phyloP scores from a whole-genome alignment of 1,140 invertebrate genomes.

The Atta cephalotes region DNA sequence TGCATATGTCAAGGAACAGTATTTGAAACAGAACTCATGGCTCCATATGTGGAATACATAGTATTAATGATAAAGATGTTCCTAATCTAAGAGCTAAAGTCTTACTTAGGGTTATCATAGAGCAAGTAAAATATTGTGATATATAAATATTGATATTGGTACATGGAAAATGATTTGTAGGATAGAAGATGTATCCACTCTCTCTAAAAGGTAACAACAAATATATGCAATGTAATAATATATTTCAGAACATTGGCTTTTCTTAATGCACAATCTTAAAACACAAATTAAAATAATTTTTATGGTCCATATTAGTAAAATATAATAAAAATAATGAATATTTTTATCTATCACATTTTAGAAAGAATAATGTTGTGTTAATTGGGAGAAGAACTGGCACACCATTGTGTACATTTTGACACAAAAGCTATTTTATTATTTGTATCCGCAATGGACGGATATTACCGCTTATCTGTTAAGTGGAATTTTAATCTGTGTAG shows the following conservation, averaged over 20 bases:
- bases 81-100: slow-evolving; percentile 81
- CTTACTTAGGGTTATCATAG: slow-evolving; percentile 87
- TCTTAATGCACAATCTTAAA: slow-evolving; percentile 19
- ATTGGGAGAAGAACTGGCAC: slow-evolving; percentile 92
- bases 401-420: slow-evolving; percentile 81
- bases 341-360: slow-evolving; percentile 52
- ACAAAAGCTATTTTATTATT: too few relatives aligned
- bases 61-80: slow-evolving; percentile 88
- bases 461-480: too few relatives aligned
- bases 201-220: slow-evolving; percentile 88
- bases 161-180: slow-evolving; percentile 91
- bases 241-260: slow-evolving; percentile 8
- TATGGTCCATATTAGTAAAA: neutral
- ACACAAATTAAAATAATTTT: slow-evolving; percentile 5
- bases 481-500: too few relatives aligned
- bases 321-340: slow-evolving; percentile 10
- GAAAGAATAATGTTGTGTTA: slow-evolving; percentile 90
- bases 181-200: slow-evolving; percentile 93
- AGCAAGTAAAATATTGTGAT: slow-evolving; percentile 91
- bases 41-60: slow-evolving; percentile 92
- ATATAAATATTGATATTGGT: slow-evolving; percentile 82
- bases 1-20: slow-evolving; percentile 91
- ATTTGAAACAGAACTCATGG: slow-evolving; percentile 92
- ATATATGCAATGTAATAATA: neutral
- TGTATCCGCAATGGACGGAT: too few relatives aligned